Evolutionary conservation across 2,113 vertebrate genomes (phyloP).

Genomic region (Sinocyclocheilus anophthalmus): DNA sequence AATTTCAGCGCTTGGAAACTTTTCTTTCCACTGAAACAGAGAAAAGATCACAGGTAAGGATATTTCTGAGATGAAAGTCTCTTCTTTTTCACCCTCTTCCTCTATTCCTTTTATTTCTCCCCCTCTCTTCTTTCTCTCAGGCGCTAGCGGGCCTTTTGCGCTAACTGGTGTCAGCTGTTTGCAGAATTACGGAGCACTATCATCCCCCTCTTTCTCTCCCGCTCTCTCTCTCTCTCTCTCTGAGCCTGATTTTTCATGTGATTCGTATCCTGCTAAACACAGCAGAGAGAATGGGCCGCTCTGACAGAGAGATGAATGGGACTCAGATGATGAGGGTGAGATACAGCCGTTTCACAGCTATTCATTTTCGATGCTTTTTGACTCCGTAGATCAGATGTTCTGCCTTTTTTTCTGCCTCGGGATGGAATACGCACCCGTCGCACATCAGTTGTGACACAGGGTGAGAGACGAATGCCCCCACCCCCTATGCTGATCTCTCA

Average conservation of each 20-base stretch:
- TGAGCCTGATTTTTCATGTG: slow-evolving; percentile 25
- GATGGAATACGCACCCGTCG: slow-evolving; percentile 50
- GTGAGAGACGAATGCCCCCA: slow-evolving; percentile 35
- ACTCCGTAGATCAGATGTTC: slow-evolving; percentile 37
- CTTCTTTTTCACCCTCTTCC: slow-evolving; percentile 37
- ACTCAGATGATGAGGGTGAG: slow-evolving; percentile 3
- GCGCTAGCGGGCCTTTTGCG: slow-evolving; percentile 60
- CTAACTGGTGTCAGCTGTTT: slow-evolving; percentile 76
- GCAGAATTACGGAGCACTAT: no score
- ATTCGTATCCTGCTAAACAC: not conserved
- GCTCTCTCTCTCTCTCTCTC: slow-evolving; percentile 25
- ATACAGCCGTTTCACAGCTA: slow-evolving; percentile 50
- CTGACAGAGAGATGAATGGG: slow-evolving; percentile 55
- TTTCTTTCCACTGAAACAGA: slow-evolving; percentile 42
- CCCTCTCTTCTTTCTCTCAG: slow-evolving; percentile 45
- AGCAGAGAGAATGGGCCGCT: slow-evolving; percentile 54
- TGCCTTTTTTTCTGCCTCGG: slow-evolving; percentile 30
- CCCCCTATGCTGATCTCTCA: slow-evolving; percentile 39
- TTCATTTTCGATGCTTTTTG: slow-evolving; percentile 48
- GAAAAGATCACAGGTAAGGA: slow-evolving; percentile 46
- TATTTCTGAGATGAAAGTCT: slow-evolving; percentile 63
- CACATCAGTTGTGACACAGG: slow-evolving; percentile 47
- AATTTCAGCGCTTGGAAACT: slow-evolving; percentile 47
- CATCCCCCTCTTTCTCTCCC: no score
- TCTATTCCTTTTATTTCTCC: slow-evolving; percentile 20